Base-by-base conservation (phyloP, 2,113 vertebrate species). In the Rhinopomastus cyanomelas region DNA sequence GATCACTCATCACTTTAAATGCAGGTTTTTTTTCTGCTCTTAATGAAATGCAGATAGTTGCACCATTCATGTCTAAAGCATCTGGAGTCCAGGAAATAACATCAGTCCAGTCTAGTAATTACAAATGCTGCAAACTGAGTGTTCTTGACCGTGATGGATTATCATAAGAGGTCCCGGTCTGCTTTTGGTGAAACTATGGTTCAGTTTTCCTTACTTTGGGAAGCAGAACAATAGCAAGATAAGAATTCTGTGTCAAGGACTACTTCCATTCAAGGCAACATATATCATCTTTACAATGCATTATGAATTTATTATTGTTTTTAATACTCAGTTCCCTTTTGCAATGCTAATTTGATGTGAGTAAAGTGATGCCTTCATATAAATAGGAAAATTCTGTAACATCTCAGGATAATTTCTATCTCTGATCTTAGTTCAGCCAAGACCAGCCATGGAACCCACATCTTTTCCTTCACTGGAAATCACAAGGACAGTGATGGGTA, bases 351-450 rank as follows among this genome's bases (percentile, higher is more conserved):
- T 44, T 60, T 76, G 34, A 9, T 82, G 29, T 29, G 14, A 75
- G 55, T 81, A 10, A 81, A 79, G 5, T 29, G 29, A 53, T 61
- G 39, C 8, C 21, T 89, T 85, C 7, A 30, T 61, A 56, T 0
- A 0, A 19, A 34, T 7, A 20, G 7, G 73, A 17, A 59, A 17
- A 61, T 14, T 72, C 12, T 4, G 3, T 83, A 74, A 65, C 4
- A 80, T 83, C 77, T 86, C 60, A 92, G 90, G 21, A 76, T 9
- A 76, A 29, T 76, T 89, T 93, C 51, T 8, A 17, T 92, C 72
- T 88, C 73, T 83, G 19, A 90, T 61, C 76, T 77, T 81, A 94
- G 91, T n/a, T 93, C 34, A 73, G 27, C 81, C 60, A 3, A 88
- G 68, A 83, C 87, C 52, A 51, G 30, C 73, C 60, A 19, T 86